Conservation (phyloP, 1,140 invertebrate genomes). For the Coenobita brevimanus region DNA sequence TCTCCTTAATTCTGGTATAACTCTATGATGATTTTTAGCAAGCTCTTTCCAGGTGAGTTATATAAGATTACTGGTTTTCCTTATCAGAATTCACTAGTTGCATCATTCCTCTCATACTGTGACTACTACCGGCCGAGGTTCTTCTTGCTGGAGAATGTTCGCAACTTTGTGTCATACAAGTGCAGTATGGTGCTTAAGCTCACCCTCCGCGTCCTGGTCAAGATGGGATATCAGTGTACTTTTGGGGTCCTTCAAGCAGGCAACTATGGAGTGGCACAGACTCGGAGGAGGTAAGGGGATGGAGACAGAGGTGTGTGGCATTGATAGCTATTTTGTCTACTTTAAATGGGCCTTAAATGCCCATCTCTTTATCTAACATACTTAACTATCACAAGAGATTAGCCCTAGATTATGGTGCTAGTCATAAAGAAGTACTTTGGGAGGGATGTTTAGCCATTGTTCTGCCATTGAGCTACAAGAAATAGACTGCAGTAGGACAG, state of each 20-base stretch:
- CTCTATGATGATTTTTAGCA: too few relatives aligned
- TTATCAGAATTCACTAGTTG: constrained; percentile 86
- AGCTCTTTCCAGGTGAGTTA: too few relatives aligned
- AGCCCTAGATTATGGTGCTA: too few relatives aligned
- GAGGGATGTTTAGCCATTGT: too few relatives aligned
- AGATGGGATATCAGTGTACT: constrained; percentile 92
- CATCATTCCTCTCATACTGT: constrained; percentile 87
- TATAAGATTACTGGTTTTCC: too few relatives aligned
- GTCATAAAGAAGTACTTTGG: too few relatives aligned
- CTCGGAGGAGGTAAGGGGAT: constrained; percentile 79
- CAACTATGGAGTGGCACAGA: constrained; percentile 90
- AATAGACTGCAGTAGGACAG: too few relatives aligned
- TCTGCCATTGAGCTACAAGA: too few relatives aligned
- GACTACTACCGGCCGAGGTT: constrained; percentile 90
- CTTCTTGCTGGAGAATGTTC: constrained; percentile 90
- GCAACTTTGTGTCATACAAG: constrained; percentile 89
- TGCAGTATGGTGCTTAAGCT: constrained; percentile 88
- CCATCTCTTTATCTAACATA: too few relatives aligned
- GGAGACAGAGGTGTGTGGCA: neutral
- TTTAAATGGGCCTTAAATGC: neutral
- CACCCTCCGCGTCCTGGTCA: constrained; percentile 83
- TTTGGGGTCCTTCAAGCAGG: constrained; percentile 91
- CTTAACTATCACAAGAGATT: too few relatives aligned
- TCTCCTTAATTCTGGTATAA: too few relatives aligned
- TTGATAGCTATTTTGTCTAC: neutral